Evolutionary conservation across 2,113 vertebrate genomes (phyloP).

Genomic region (Microcebus lehilahytsara): DNA sequence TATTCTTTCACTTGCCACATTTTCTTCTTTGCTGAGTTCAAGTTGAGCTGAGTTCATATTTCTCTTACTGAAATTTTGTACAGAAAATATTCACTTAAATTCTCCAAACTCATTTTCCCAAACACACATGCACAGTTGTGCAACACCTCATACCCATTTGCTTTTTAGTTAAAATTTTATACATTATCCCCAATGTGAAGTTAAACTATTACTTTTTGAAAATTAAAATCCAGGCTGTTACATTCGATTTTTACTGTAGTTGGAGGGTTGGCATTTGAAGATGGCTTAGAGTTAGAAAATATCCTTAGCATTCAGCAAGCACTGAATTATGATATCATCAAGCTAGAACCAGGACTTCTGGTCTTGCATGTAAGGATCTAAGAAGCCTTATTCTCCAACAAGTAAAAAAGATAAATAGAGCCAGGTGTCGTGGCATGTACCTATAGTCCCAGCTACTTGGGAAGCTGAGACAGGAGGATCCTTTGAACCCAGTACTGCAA

Average conservation of each 20-base stretch:
- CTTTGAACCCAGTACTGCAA: background rate
- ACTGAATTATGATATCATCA: background rate
- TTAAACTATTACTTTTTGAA: background rate
- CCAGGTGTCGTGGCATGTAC: background rate
- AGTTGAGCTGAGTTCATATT: conserved; percentile 41
- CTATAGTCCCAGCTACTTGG: background rate
- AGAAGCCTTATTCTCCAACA: background rate
- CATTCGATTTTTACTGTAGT: background rate
- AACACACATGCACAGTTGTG: background rate
- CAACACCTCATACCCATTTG: conserved; percentile 44
- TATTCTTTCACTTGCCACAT: conserved; percentile 49
- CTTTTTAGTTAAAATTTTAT: background rate
- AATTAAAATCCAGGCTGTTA: background rate
- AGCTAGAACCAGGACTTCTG: background rate
- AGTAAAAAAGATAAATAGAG: background rate
- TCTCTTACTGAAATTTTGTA: conserved; percentile 64
- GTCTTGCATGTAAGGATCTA: background rate
- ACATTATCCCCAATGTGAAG: background rate
- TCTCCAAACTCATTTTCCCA: conserved; percentile 36
- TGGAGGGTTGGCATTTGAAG: background rate
- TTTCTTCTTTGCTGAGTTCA: background rate
- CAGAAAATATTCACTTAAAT: conserved; percentile 57
- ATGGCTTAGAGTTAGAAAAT: background rate
- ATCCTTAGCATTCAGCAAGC: background rate
- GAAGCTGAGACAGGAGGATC: background rate